Conservation (phyloP, 2,797 vertebrate species). For the Mastacembelus armatus region DNA sequence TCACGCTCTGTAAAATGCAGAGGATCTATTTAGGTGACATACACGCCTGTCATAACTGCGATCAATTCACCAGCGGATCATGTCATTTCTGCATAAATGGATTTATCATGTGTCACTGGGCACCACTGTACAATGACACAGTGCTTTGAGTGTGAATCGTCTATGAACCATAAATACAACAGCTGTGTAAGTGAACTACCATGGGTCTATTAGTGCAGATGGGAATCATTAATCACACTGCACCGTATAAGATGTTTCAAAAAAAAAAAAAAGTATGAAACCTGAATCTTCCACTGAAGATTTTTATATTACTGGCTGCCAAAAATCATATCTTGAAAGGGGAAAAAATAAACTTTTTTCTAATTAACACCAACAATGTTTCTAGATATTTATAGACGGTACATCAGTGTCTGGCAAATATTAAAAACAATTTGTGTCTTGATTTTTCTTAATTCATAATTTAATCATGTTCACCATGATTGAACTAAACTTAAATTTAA, state of each 20-base stretch:
- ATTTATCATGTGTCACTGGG: constrained; percentile 49
- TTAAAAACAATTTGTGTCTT: too few relatives aligned
- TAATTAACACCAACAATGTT: too few relatives aligned
- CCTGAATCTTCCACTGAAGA: background rate
- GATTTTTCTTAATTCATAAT: too few relatives aligned
- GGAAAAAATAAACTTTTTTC: too few relatives aligned
- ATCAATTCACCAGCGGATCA: constrained; percentile 45
- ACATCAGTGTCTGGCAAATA: too few relatives aligned
- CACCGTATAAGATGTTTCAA: too few relatives aligned
- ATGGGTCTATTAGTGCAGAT: background rate
- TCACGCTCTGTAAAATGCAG: background rate
- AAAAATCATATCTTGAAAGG: too few relatives aligned
- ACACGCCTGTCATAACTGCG: constrained; percentile 42
- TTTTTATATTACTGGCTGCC: background rate
- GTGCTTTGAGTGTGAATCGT: constrained; percentile 12
- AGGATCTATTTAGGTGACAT: constrained; percentile 30
- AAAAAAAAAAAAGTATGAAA: too few relatives aligned
- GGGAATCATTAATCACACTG: background rate
- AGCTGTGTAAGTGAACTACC: background rate
- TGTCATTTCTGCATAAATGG: constrained; percentile 44
- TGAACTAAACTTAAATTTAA: too few relatives aligned
- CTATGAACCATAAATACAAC: constrained; percentile 13
- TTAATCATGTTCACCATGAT: too few relatives aligned
- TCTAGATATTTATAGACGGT: background rate
- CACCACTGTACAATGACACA: constrained; percentile 25